Evolutionary conservation across 2,888 invertebrate genomes (phyloP).

Genomic region (Bembecia ichneumoniformis): DNA sequence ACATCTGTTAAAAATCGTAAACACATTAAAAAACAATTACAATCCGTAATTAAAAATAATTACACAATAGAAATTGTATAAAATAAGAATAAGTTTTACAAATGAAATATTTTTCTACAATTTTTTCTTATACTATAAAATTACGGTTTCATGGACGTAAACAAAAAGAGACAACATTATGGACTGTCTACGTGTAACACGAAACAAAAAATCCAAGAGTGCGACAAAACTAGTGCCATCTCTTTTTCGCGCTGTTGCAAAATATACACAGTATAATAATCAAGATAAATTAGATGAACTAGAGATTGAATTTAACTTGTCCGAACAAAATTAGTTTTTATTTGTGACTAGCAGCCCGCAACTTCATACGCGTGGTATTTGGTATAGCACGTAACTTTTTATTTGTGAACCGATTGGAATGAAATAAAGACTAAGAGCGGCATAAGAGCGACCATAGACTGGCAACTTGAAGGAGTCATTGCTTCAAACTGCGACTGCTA

Average conservation of each 20-base stretch:
- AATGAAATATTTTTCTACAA: slow-evolving; percentile 14
- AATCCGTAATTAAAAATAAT: no score
- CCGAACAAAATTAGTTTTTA: no score
- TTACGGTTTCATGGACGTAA: slow-evolving; percentile 56
- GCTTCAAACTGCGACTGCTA: no score
- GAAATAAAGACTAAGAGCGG: neutral
- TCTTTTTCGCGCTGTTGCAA: slow-evolving; percentile 15
- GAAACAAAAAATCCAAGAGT: slow-evolving; percentile 32
- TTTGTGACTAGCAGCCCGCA: no score
- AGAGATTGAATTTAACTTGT: slow-evolving; percentile 9
- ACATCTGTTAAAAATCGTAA: no score
- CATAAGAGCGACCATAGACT: neutral
- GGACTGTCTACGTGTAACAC: slow-evolving; percentile 36
- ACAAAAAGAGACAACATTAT: slow-evolving; percentile 54
- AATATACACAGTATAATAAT: neutral
- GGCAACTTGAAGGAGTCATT: neutral
- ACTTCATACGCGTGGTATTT: no score
- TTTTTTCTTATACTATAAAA: slow-evolving; percentile 38
- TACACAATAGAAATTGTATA: no score
- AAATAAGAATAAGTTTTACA: no score
- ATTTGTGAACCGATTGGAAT: no score
- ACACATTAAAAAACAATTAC: no score
- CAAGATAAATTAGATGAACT: neutral
- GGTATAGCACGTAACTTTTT: no score
- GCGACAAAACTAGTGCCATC: slow-evolving; percentile 26